Percentiles rank a stretch among this genome's conserved stretches.
These are phyloP conservation scores for Scarus forsteni DNA, from an alignment of 2,797 vertebrate species.

Conservation along the genomic window DNA sequence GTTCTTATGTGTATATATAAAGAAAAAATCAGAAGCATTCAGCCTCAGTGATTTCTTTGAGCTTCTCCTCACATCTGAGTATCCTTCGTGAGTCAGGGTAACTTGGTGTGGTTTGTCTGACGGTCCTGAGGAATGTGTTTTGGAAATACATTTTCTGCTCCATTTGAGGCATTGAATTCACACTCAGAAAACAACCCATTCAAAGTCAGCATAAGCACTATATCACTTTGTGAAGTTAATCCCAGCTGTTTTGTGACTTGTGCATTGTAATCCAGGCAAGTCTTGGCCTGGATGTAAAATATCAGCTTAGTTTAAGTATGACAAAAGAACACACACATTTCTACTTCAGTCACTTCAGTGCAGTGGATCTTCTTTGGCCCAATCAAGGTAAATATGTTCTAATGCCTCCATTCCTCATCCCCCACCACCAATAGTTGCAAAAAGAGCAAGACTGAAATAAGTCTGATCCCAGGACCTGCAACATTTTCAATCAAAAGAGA, in stretches of 20 bases:
- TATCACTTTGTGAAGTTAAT: slow-evolving; percentile 32
- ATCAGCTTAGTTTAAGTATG: not conserved
- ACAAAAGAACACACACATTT: slow-evolving; percentile 23
- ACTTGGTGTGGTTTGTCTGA: slow-evolving; percentile 19
- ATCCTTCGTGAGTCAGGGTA: not conserved
- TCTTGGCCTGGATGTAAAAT: slow-evolving; percentile 9
- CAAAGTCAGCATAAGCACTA: slow-evolving; percentile 27
- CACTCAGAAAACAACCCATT: slow-evolving; percentile 11
- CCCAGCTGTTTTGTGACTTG: slow-evolving; percentile 18
- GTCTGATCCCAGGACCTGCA: too few relatives aligned
- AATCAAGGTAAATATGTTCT: too few relatives aligned
- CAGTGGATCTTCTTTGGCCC: not conserved
- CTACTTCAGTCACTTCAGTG: slow-evolving; percentile 18
- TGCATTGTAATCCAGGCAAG: not conserved
- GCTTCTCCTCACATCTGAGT: slow-evolving; percentile 24
- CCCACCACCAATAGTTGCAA: too few relatives aligned
- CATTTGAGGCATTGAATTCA: slow-evolving; percentile 16
- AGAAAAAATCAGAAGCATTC: slow-evolving; percentile 35
- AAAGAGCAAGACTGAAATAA: too few relatives aligned
- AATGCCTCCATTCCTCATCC: too few relatives aligned
- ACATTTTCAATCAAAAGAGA: too few relatives aligned
- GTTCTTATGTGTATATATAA: slow-evolving; percentile 80
- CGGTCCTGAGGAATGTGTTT: slow-evolving; percentile 12
- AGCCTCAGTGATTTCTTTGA: slow-evolving; percentile 43
- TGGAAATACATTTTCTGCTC: slow-evolving; percentile 31